Conservation (phyloP, 2,797 vertebrate species). For the Silurus aristotelis region DNA sequence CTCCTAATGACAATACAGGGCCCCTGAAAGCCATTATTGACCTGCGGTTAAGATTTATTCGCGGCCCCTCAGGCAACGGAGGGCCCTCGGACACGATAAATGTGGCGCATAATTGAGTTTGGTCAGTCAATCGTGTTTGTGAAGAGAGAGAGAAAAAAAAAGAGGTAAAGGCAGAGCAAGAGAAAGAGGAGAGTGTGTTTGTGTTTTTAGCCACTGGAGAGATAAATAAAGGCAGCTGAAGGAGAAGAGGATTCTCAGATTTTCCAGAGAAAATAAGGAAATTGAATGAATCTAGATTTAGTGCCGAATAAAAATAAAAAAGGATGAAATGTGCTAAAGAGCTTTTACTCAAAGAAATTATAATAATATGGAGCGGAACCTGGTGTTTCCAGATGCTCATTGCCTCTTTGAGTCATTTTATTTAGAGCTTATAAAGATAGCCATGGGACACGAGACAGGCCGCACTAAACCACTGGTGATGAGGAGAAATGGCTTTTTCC, state of each 20-base stretch:
- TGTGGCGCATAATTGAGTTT: slow-evolving; percentile 81
- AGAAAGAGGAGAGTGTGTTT: not conserved
- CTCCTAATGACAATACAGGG: slow-evolving; percentile 73
- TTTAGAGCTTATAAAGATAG: slow-evolving; percentile 22
- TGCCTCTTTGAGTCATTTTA: not conserved
- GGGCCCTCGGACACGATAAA: slow-evolving; percentile 71
- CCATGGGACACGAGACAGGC: slow-evolving; percentile 18
- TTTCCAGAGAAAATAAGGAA: not conserved
- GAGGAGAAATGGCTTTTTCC: slow-evolving; percentile 40
- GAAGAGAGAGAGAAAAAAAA: not conserved
- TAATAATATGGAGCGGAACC: not conserved
- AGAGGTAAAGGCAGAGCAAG: not conserved
- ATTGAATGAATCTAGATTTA: not conserved
- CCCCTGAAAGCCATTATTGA: slow-evolving; percentile 75
- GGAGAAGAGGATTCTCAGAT: slow-evolving; percentile 19
- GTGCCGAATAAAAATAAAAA: not conserved
- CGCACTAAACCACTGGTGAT: slow-evolving; percentile 32
- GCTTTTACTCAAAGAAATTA: not conserved
- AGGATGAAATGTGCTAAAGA: slow-evolving; percentile 4
- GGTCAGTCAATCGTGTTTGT: slow-evolving; percentile 73
- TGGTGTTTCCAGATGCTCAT: not conserved
- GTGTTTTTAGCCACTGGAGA: slow-evolving; percentile 29
- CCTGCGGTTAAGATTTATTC: slow-evolving; percentile 76
- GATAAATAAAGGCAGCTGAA: slow-evolving; percentile 17
- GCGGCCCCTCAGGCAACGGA: slow-evolving; percentile 64